Base-by-base conservation (phyloP, 2,888 invertebrate genomes). In the Holacanthella duospinosa region DNA sequence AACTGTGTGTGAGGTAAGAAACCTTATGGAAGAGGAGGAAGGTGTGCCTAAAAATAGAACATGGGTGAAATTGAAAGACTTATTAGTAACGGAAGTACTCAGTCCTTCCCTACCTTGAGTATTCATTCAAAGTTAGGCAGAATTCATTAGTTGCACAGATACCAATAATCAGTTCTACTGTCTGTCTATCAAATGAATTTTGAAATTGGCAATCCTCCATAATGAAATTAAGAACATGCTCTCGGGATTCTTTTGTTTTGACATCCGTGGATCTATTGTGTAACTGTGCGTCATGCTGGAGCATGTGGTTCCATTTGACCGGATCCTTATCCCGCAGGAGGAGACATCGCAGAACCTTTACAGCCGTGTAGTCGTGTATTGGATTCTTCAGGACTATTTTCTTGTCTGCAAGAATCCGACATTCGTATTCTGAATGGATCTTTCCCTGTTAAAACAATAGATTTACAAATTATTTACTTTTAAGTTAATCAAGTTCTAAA, bases 391-490 rank as follows among this genome's bases (percentile, higher is more conserved):
- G 28, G 43, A 3, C 44, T n/a, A 59, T 28, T 25, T 44, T 24
- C 3, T 44, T 43, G 19, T 59, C 28, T 25, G 12, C 27, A 21
- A 59, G 43, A 16, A 59, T 26, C 12, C 44, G 25, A 44, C 59
- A 59, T 28, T 59, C 59, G 44, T 44, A 59, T 43, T 59, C n/a
- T 25, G 59, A 43, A 44, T 59, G 59, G 25, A 59, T 29, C 19
- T 36, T 27, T 6, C 43, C 59, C 59, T 59, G 28, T 9, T 6
- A 29, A 29, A 58, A 21, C 12, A 28, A 53, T 6, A 53, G n/a
- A 12, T 12, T 54, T 54, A 54, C 9, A 12, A 54, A 6, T 21
- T 24, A 54, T 54, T 24, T 16, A 54, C 9, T 16, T 9, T 54
- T 6, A 54, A 54, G 21, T 21, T 6, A 54, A n/a, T n/a, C n/a